Base-by-base conservation (phyloP, 2,888 invertebrate species). In the Temnothorax unifasciatus region DNA sequence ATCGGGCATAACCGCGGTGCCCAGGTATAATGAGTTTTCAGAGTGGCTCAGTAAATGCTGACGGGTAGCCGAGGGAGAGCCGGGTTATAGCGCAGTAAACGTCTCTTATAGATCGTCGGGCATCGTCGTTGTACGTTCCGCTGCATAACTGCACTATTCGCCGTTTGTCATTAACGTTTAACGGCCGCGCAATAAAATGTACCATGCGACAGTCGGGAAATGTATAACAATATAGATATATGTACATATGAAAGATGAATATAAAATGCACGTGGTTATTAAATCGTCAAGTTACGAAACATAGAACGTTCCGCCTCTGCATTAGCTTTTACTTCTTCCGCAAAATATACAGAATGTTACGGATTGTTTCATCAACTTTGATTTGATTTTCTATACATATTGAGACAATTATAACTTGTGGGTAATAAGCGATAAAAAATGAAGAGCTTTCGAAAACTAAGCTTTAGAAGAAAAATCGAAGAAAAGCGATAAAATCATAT, bases 141-240 rank as follows among this genome's bases (percentile, higher is more conserved):
- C 57, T 66, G 38, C 59, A 75, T 61, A 52, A 75, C 75, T 29
- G 54, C 25, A 66, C 63, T 50, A 47, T 76, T 74, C 77, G 64
- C 34, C 38, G 69, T 15, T 50, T 47, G 52, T 83, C 66, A 76
- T 86, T 85, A 85, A 85, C 75, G 29, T 75, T 84, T 84, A 86
- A 86, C 71, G 71, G 63, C 38, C 41, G 34, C 25, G 34, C 50
- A 68, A 52, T 82, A 82, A 87, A 83, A 57, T 25, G 54, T 52
- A 73, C 38, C 6, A 18, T n/a, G 38, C n/a, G 41, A n/a, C n/a
- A 50, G 25, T 21, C 50, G 18, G 9, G 61, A 11, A 76, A 52
- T 50, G 21, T 25, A 57, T 18, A 52, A 44, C 18, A 4, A 52
- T 15, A 34, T 9, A 41, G 6, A 38, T 18, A 29, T 18, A 11